A percentile compares a stretch with the other conserved stretches of the same genome.
These are phyloP conservation scores for Myotis pilosus DNA, from an alignment of 2,797 vertebrate species.

Conservation along the genomic window DNA sequence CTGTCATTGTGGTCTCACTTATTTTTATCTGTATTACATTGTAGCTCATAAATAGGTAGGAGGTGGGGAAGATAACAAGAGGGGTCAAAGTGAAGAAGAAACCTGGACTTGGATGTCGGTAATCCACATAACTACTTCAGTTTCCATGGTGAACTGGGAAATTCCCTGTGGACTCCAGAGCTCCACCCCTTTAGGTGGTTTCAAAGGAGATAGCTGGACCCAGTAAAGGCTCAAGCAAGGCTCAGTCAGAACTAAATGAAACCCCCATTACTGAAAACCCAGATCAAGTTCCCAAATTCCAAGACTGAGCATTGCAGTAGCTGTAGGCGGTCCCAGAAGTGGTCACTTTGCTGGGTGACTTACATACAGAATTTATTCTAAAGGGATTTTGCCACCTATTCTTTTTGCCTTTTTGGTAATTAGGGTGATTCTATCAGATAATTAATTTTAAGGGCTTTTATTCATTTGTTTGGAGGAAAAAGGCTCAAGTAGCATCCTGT, in stretches of 20 bases:
- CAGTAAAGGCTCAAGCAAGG: background rate
- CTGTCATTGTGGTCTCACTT: background rate
- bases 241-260: background rate
- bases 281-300: background rate
- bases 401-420: background rate
- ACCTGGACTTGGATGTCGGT: background rate
- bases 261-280: background rate
- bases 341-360: background rate
- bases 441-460: constrained; percentile 71
- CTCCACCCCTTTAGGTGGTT: background rate
- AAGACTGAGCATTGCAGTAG: background rate
- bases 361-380: background rate
- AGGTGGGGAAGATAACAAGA: background rate
- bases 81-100: background rate
- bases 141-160: background rate
- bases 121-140: background rate
- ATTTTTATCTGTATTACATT: background rate
- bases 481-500: constrained; percentile 19
- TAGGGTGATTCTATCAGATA: constrained; percentile 63
- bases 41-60: background rate
- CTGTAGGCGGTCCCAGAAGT: background rate
- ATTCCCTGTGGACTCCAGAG: background rate
- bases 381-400: background rate
- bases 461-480: constrained; percentile 20
- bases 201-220: background rate